Conservation (phyloP, 2,113 vertebrate species). For the Colistium nudipinnis region DNA sequence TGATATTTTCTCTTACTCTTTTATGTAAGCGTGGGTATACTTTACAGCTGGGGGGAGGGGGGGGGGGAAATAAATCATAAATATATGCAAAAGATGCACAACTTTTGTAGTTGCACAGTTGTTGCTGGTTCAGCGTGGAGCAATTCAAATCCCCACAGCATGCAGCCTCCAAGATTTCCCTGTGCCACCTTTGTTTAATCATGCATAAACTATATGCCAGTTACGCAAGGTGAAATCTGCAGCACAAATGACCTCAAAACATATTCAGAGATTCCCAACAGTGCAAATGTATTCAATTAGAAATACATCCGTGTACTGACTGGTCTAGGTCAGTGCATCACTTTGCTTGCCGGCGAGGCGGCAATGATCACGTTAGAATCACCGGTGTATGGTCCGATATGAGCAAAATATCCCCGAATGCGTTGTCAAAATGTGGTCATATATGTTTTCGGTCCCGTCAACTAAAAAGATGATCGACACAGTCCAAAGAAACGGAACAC, state of each 20-base stretch:
- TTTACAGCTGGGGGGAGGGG: constrained; percentile 26
- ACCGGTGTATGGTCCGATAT: constrained; percentile 47
- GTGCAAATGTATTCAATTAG: constrained; percentile 26
- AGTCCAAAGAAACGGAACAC: no score
- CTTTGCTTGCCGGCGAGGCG: constrained; percentile 54
- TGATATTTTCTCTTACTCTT: constrained; percentile 35
- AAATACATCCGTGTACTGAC: constrained; percentile 17
- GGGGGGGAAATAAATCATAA: constrained; percentile 54
- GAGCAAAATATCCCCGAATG: no score
- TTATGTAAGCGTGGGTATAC: constrained; percentile 15
- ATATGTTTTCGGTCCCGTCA: no score
- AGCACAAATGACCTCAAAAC: constrained; percentile 6
- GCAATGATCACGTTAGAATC: constrained; percentile 68
- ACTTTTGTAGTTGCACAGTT: no score
- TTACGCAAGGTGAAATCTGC: constrained; percentile 4
- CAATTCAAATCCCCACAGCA: constrained; percentile 20
- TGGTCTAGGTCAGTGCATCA: constrained; percentile 45
- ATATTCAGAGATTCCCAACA: constrained; percentile 2
- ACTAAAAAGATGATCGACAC: no score
- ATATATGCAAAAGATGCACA: constrained; percentile 12
- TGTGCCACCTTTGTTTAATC: constrained; percentile 28
- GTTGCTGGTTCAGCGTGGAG: not conserved
- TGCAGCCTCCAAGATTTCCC: constrained; percentile 20
- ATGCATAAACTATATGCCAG: constrained; percentile 1
- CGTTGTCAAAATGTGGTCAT: constrained; percentile 16